Conservation (phyloP, 1,140 invertebrate genomes). For the Triops longicaudatus region DNA sequence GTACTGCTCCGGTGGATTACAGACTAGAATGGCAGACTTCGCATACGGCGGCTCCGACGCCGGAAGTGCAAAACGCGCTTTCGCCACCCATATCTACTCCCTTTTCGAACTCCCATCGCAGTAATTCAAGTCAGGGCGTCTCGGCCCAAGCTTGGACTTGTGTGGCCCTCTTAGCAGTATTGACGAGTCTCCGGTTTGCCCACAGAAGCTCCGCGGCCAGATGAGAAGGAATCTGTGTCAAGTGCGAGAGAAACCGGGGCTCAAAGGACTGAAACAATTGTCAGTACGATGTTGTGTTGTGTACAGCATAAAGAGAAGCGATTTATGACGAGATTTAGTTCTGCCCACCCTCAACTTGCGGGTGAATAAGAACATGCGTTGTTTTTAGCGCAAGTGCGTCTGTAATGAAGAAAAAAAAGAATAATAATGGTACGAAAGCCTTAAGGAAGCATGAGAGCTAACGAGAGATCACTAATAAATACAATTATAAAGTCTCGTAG, state of each 20-base stretch:
- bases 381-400: no score
- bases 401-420: no score
- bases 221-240: not conserved
- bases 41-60: not conserved
- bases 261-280: no score
- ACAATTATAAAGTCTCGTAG: not conserved
- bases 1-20: slow-evolving; percentile 15
- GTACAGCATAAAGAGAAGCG: no score
- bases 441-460: not conserved
- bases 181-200: not conserved
- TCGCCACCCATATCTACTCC: slow-evolving; percentile 21
- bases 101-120: not conserved
- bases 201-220: not conserved
- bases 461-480: not conserved
- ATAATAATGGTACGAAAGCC: not conserved
- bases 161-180: not conserved
- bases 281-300: no score
- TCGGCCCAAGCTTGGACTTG: not conserved
- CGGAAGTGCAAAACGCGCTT: slow-evolving; percentile 25
- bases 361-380: not conserved
- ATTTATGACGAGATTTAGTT: not conserved
- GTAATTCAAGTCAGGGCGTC: not conserved
- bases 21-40: slow-evolving; percentile 24
- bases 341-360: no score
- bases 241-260: no score